A percentile compares a stretch with the other conserved stretches of the same genome.
phyloP scores from a whole-genome alignment of 1,140 invertebrate species.

The Drosophila subpulchrella region DNA sequence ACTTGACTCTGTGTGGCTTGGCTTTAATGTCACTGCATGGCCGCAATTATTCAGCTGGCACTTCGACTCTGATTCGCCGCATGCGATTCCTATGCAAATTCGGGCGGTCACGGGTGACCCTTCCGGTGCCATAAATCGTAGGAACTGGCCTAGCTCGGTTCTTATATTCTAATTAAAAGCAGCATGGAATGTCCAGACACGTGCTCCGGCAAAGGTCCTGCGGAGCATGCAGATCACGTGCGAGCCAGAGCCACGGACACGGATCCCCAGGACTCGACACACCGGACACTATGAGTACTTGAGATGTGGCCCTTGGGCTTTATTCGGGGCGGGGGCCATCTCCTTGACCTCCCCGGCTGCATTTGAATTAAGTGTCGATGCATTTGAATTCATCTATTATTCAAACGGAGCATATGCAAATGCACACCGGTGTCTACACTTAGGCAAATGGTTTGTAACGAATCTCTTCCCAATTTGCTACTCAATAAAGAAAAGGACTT shows the following conservation, averaged over 20 bases:
- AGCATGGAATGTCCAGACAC: conserved; percentile 41
- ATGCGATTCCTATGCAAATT: conserved; percentile 77
- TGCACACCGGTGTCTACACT: conserved; percentile 1
- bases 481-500: neutral
- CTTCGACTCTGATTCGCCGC: conserved; percentile 54
- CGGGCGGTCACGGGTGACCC: conserved; percentile 37
- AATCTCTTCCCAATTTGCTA: no score
- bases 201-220: neutral
- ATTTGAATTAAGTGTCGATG: conserved; percentile 13
- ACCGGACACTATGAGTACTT: neutral
- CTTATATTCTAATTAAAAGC: conserved; percentile 72
- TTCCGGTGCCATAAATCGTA: conserved; percentile 73
- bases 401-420: conserved; percentile 1
- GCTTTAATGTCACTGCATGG: conserved; percentile 78
- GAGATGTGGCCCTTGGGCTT: neutral
- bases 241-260: neutral
- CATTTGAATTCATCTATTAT: conserved; percentile 22
- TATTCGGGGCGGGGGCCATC: neutral
- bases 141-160: conserved; percentile 10
- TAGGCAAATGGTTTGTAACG: neutral
- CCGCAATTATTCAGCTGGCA: conserved; percentile 73
- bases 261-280: neutral
- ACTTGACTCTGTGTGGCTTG: conserved; percentile 66
- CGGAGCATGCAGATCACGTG: conserved; percentile 47
- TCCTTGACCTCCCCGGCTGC: conserved; percentile 8